Base-by-base conservation (phyloP, 2,797 vertebrate species). In the Hydrocynus forskahlii region DNA sequence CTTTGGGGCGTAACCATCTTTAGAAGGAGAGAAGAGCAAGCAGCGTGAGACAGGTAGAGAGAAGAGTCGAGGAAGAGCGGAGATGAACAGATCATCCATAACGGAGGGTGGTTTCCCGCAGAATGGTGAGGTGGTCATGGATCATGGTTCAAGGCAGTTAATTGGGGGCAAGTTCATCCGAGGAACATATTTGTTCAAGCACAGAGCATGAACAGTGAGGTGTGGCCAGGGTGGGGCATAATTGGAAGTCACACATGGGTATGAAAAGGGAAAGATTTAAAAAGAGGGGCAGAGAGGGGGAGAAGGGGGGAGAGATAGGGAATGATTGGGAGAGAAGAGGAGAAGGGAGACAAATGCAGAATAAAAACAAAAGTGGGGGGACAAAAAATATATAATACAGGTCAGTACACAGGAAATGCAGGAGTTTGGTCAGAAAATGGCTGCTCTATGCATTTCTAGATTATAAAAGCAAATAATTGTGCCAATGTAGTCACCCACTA, bases 1-100 rank as follows among this genome's bases (percentile, higher is more conserved):
- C 97, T 99, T 97, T 98, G 97, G 96, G 97, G 97, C 97, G 97
- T 98, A 97, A 99, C 97, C 97, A 97, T 98, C 97, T 99, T 98
- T 98, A 99, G 96, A 97, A 96, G 96, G 96, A 97, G 96, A 97
- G 96, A 97, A 96, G 96, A 97, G 96, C 96, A 99, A 98, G 97
- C 97, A 97, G 97, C 97, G 95, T 97, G 96, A 98, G 97, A 99
- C 97, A 99, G 97, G 97, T 96, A 98, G 97, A 98, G 97, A 97
- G 97, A 96, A 97, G 96, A 98, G 97, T 97, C 96, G 96, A 97
- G 96, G 97, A 96, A 97, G 96, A 98, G 95, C 95, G 93, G 92
- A 96, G 97, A 98, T 98, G 97, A 97, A 99, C 97, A 98, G 97
- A 98, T 98, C 97, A 95, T 98, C 97, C 97, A 98, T 96, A 98